Conservation (phyloP, 2,797 vertebrate species). For the Phoebastria nigripes region DNA sequence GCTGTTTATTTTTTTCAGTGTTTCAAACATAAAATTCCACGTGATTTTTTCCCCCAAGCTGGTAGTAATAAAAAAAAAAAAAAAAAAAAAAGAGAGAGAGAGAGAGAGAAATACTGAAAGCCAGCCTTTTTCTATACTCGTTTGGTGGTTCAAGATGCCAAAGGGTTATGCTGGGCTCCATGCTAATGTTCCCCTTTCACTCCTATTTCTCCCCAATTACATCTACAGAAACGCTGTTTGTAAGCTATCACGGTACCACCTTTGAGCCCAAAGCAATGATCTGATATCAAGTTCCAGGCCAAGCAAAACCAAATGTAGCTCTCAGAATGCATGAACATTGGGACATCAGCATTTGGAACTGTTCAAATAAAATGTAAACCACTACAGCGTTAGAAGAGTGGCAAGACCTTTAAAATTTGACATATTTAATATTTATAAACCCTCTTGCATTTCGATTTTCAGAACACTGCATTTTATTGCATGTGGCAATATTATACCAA, state of each 20-base stretch:
- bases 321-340: neutral
- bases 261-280: neutral
- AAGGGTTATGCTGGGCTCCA: neutral
- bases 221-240: neutral
- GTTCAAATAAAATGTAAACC: neutral
- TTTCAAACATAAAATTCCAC: neutral
- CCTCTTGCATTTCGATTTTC: neutral
- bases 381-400: neutral
- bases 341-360: neutral
- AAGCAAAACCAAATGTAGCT: neutral
- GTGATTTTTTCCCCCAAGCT: neutral
- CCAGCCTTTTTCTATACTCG: fast-evolving
- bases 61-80: too few relatives aligned
- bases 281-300: neutral
- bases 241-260: neutral
- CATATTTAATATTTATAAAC: neutral
- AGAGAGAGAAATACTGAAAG: neutral
- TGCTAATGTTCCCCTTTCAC: neutral
- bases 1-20: neutral
- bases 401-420: neutral
- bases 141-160: neutral
- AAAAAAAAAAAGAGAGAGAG: too few relatives aligned
- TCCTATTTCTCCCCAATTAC: neutral
- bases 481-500: neutral
- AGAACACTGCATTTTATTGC: neutral